Evolutionary conservation across 2,888 invertebrate species (phyloP).

Genomic region (Tribolium freemani): DNA sequence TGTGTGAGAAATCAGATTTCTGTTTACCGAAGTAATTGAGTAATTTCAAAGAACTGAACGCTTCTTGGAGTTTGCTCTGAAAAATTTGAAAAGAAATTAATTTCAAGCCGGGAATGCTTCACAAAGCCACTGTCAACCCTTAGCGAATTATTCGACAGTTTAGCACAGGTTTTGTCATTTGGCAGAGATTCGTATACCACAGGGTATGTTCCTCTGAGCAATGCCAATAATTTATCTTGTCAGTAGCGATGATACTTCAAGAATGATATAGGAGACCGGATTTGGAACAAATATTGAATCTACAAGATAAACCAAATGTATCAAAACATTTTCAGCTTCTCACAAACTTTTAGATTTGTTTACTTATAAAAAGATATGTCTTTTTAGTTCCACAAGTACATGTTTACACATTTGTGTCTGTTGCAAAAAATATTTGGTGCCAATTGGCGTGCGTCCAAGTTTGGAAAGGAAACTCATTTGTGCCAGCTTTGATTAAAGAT

Average conservation of each 20-base stretch:
- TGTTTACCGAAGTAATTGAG: not conserved
- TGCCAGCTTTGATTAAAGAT: no score
- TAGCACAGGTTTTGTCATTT: not conserved
- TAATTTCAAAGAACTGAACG: not conserved
- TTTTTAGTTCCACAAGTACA: no score
- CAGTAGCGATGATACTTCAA: not conserved
- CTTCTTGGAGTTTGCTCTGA: not conserved
- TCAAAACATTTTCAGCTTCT: not conserved
- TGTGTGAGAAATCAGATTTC: not conserved
- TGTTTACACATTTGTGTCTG: no score
- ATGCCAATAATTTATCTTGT: not conserved
- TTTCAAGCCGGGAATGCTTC: not conserved
- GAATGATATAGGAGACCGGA: not conserved
- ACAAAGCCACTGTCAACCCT: not conserved
- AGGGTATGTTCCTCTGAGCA: not conserved
- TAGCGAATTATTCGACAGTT: not conserved
- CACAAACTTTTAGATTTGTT: no score
- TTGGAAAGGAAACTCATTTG: no score
- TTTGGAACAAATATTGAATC: not conserved
- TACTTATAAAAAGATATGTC: no score
- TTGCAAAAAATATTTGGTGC: no score
- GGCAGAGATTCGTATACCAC: not conserved
- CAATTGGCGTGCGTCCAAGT: no score
- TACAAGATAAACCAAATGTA: not conserved
- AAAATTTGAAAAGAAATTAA: no score